phyloP scores from a whole-genome alignment of 2,888 invertebrate species.

The Philaethria dido region DNA sequence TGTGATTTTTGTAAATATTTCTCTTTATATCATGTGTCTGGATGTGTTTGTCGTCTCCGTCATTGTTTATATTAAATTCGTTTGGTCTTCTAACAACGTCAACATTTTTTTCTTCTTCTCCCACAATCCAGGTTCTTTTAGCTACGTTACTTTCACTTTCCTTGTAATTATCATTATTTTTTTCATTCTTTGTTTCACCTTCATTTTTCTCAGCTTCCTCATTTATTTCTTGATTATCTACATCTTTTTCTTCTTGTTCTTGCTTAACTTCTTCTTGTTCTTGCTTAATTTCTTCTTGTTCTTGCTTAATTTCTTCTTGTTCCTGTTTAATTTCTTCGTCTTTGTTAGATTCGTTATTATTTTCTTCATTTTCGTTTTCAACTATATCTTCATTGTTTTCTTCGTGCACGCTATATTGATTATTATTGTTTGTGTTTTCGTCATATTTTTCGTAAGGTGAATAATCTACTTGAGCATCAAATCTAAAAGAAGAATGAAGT shows the following conservation, averaged over 20 bases:
- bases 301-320: constrained; percentile 24
- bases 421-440: constrained; percentile 6
- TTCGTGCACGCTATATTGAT: constrained; percentile 20
- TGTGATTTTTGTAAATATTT: constrained; percentile 1
- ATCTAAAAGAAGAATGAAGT: constrained; percentile 31
- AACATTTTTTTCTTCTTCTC: constrained; percentile 9
- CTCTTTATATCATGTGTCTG: background rate
- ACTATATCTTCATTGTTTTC: constrained; percentile 10
- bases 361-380: constrained; percentile 20
- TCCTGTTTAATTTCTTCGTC: background rate
- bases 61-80: constrained; percentile 11
- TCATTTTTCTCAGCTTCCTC: constrained; percentile 17
- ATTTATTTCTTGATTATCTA: constrained; percentile 4
- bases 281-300: constrained; percentile 7
- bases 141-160: constrained; percentile 4
- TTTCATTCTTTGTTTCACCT: constrained; percentile 1
- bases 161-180: constrained; percentile 12
- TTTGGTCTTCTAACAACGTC: background rate
- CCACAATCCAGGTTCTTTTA: constrained; percentile 6
- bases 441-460: constrained; percentile 11
- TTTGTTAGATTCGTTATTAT: background rate
- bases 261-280: constrained; percentile 1
- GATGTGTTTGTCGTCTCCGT: background rate
- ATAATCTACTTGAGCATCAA: constrained; percentile 40
- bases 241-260: constrained; percentile 13